A percentile compares a stretch with the other conserved stretches of the same genome.
These are phyloP conservation scores for Argya squamiceps DNA, from an alignment of 2,797 vertebrate genomes.

Conservation along the genomic window DNA sequence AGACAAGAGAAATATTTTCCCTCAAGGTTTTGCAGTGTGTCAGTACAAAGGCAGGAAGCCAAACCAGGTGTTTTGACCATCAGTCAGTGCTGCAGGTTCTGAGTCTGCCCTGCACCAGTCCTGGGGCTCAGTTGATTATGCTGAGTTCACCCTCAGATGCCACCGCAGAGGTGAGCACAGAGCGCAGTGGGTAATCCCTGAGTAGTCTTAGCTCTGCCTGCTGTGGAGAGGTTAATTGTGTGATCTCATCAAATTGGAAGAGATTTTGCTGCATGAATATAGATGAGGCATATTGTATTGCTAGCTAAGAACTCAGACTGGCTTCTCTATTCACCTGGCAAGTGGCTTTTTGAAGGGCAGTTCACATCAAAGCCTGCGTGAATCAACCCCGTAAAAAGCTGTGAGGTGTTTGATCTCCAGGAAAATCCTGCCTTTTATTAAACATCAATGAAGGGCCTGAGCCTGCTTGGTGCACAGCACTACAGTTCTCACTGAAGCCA, in stretches of 20 bases:
- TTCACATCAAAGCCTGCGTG: slow-evolving; percentile 11
- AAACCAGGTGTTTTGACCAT: not conserved
- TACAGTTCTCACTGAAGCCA: not conserved
- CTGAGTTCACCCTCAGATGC: not conserved
- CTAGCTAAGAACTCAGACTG: not conserved
- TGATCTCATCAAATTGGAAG: not conserved
- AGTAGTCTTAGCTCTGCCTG: not conserved
- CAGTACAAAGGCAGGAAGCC: not conserved
- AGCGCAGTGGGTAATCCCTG: not conserved
- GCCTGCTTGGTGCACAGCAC: not conserved
- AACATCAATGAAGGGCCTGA: not conserved
- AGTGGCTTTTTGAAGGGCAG: slow-evolving; percentile 14
- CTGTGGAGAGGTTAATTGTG: not conserved
- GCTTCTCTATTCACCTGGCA: not conserved
- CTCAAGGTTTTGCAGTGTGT: not conserved
- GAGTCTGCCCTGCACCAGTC: not conserved
- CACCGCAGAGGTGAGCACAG: not conserved
- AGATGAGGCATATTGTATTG: not conserved
- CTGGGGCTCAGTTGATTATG: not conserved
- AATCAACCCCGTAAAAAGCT: slow-evolving; percentile 15
- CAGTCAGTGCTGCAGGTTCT: not conserved
- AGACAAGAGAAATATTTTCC: not conserved
- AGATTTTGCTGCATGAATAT: slow-evolving; percentile 16
- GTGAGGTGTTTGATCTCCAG: slow-evolving; percentile 26
- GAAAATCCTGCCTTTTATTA: slow-evolving; percentile 3